A percentile compares a stretch with the other conserved stretches of the same genome.
phyloP scores from a whole-genome alignment of 2,113 vertebrate species.

The Ictalurus furcatus region DNA sequence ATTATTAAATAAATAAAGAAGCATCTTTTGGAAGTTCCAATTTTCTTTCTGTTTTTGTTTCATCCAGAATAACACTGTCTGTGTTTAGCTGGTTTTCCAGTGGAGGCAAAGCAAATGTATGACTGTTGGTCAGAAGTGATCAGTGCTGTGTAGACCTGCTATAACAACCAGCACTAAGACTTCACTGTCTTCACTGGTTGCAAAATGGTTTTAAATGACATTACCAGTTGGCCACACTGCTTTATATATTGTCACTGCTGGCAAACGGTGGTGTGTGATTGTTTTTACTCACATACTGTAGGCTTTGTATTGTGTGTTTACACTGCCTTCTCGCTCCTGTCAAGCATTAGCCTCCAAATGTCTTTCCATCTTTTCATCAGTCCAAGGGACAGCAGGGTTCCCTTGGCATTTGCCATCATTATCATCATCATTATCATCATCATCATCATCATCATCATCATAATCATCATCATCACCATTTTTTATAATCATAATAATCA shows the following conservation, averaged over 20 bases:
- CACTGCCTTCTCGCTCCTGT: slow-evolving; percentile 82
- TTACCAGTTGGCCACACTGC: neutral
- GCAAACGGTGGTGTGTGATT: slow-evolving; percentile 13
- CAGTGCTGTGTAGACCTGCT: neutral
- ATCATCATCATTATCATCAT: slow-evolving; percentile 25
- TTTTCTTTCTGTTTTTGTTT: neutral
- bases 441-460: slow-evolving; percentile 20
- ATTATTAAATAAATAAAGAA: neutral
- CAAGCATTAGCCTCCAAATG: slow-evolving; percentile 62
- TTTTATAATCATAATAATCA: slow-evolving; percentile 52
- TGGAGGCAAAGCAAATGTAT: neutral
- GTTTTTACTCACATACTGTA: slow-evolving; percentile 73
- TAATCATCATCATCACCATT: neutral
- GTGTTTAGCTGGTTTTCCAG: neutral
- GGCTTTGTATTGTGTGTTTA: slow-evolving; percentile 74
- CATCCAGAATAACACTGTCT: neutral
- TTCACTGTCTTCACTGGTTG: neutral
- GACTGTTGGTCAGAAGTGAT: neutral
- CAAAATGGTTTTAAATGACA: neutral
- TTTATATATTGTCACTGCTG: slow-evolving; percentile 31
- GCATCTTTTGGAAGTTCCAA: neutral
- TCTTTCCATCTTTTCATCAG: slow-evolving; percentile 78
- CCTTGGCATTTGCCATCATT: slow-evolving; percentile 47
- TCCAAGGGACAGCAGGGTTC: slow-evolving; percentile 66
- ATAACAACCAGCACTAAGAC: neutral